These are phyloP conservation scores for Parascotia fuliginaria DNA, from an alignment of 2,888 invertebrate genomes.

Conservation along the genomic window DNA sequence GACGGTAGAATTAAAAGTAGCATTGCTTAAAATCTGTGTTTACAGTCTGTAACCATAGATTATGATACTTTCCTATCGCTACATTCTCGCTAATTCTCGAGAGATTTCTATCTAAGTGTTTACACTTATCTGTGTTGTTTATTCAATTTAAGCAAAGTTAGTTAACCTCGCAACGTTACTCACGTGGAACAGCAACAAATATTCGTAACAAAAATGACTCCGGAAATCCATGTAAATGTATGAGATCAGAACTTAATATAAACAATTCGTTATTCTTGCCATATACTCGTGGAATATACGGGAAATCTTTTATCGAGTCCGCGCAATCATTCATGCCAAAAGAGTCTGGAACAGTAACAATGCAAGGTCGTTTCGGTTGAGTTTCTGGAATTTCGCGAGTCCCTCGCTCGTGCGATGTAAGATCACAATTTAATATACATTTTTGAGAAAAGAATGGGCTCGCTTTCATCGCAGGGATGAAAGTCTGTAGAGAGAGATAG, in stretches of 20 bases:
- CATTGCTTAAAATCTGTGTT: no score
- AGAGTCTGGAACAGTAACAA: slow-evolving; percentile 56
- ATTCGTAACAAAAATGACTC: slow-evolving; percentile 31
- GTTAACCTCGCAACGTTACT: slow-evolving; percentile 48
- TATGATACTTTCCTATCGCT: no score
- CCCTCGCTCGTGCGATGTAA: slow-evolving; percentile 38
- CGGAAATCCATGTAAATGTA: no score
- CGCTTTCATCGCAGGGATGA: slow-evolving; percentile 39
- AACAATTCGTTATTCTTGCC: slow-evolving; percentile 14
- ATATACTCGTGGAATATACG: slow-evolving; percentile 31
- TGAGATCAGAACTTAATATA: no score
- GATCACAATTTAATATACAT: slow-evolving; percentile 36
- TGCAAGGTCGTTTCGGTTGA: slow-evolving; percentile 67
- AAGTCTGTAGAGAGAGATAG: slow-evolving; percentile 55
- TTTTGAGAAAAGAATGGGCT: slow-evolving; percentile 24
- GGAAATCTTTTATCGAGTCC: slow-evolving; percentile 43
- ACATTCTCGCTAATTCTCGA: slow-evolving; percentile 19
- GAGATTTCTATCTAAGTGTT: slow-evolving; percentile 25
- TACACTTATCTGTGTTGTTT: slow-evolving; percentile 47
- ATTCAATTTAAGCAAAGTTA: slow-evolving; percentile 47
- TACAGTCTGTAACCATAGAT: no score
- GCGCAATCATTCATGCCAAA: slow-evolving; percentile 51
- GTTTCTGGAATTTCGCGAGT: slow-evolving; percentile 53
- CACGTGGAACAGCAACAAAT: slow-evolving; percentile 39
- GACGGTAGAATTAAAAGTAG: no score